These are phyloP conservation scores for Onychostruthus taczanowskii DNA, from an alignment of 2,113 vertebrate genomes.

Conservation along the genomic window DNA sequence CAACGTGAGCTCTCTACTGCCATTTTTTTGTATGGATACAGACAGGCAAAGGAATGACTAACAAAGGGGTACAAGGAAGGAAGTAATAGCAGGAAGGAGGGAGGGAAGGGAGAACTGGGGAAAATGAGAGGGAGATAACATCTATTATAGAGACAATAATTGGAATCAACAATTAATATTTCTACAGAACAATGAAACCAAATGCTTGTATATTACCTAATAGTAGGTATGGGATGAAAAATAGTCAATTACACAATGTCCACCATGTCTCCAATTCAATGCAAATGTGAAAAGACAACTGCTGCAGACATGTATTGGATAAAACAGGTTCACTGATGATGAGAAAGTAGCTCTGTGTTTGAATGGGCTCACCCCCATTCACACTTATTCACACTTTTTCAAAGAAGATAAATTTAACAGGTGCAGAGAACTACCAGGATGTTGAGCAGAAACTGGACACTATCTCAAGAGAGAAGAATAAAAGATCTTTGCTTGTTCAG, in stretches of 20 bases:
- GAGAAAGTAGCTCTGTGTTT: background rate
- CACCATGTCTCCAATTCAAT: background rate
- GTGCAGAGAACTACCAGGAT: background rate
- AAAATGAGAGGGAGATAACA: background rate
- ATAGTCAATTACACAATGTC: background rate
- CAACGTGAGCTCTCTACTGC: background rate
- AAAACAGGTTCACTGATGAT: background rate
- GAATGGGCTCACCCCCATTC: fast-evolving
- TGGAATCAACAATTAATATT: background rate
- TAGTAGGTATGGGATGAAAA: background rate
- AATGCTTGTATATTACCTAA: background rate
- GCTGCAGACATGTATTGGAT: background rate
- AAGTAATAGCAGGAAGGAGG: background rate
- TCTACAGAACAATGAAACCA: background rate
- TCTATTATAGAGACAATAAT: background rate
- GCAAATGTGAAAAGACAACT: background rate
- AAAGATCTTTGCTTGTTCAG: background rate
- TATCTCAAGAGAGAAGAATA: background rate
- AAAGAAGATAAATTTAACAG: background rate
- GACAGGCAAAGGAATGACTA: background rate
- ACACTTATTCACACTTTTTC: background rate
- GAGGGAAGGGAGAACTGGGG: background rate
- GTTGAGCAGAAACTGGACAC: background rate
- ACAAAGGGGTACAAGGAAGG: background rate
- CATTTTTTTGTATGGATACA: background rate